Conservation (phyloP, 2,113 vertebrate species). For the Oryzias celebensis region DNA sequence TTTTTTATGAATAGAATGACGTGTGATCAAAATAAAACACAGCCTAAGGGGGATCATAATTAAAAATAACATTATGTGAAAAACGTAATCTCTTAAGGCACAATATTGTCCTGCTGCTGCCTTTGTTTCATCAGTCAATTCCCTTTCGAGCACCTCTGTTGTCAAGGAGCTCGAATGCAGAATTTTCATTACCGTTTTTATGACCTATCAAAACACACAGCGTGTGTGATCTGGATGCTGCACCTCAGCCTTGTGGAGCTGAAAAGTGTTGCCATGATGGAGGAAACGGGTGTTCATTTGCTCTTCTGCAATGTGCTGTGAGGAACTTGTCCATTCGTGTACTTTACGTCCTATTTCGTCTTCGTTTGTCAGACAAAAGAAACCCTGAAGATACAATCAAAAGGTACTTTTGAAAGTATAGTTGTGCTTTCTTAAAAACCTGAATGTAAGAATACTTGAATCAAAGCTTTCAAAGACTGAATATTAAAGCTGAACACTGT, state of each 20-base stretch:
- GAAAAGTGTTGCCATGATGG: slow-evolving; percentile 14
- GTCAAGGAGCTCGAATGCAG: slow-evolving; percentile 24
- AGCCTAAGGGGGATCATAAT: neutral
- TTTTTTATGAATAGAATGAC: neutral
- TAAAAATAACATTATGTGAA: slow-evolving; percentile 1
- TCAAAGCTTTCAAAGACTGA: no score
- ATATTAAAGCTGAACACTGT: no score
- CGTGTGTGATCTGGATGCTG: slow-evolving; percentile 16
- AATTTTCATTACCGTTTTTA: slow-evolving; percentile 38
- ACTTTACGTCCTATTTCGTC: slow-evolving; percentile 1
- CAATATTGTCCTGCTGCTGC: slow-evolving; percentile 14
- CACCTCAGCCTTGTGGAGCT: slow-evolving; percentile 2
- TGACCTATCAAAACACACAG: slow-evolving; percentile 38
- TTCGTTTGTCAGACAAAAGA: no score
- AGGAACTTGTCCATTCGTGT: neutral
- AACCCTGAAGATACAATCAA: no score
- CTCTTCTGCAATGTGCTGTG: neutral
- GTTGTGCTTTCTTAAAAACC: no score
- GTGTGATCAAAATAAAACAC: neutral
- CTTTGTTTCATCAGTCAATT: slow-evolving; percentile 33
- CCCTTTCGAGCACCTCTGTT: slow-evolving; percentile 28
- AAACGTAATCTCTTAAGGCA: neutral
- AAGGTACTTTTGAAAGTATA: no score
- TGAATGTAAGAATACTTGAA: no score
- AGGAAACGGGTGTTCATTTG: slow-evolving; percentile 9